Evolutionary conservation across 2,888 invertebrate species (phyloP).

Genomic region (Adelphocoris suturalis): DNA sequence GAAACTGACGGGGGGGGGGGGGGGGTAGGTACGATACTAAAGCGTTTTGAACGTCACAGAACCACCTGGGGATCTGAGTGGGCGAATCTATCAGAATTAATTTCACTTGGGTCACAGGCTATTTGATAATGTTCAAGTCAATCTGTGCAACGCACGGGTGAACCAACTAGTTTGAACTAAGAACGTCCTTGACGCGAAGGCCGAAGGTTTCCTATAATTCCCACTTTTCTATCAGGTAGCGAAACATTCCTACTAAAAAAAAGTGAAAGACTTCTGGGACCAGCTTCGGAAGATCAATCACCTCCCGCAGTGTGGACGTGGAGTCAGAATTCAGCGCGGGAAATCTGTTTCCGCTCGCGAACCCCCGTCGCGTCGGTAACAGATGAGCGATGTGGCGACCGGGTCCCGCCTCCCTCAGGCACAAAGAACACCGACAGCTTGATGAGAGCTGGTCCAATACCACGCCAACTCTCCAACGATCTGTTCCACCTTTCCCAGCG

Average conservation of each 20-base stretch:
- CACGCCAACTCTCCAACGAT: constrained; percentile 20
- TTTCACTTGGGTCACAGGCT: too few relatives aligned
- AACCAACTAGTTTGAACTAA: too few relatives aligned
- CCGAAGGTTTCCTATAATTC: too few relatives aligned
- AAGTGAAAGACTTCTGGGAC: background rate
- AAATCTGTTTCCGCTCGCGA: constrained; percentile 20
- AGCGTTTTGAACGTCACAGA: too few relatives aligned
- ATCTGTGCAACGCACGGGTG: too few relatives aligned
- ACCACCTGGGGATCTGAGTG: too few relatives aligned
- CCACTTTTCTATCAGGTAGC: background rate
- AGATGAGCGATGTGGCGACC: constrained; percentile 7
- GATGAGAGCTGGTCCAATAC: constrained; percentile 36
- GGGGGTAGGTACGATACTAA: too few relatives aligned
- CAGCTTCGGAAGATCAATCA: background rate
- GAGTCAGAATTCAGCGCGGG: background rate
- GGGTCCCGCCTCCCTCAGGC: background rate
- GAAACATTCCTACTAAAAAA: background rate
- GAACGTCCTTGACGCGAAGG: too few relatives aligned
- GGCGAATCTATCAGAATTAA: too few relatives aligned
- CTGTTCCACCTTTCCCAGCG: constrained; percentile 25
- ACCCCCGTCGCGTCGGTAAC: constrained; percentile 24
- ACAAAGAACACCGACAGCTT: constrained; percentile 10
- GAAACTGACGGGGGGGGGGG: too few relatives aligned
- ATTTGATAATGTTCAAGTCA: too few relatives aligned
- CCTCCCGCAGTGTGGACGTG: background rate